Evolutionary conservation across 2,113 vertebrate species (phyloP).

Genomic region (Cottus gobio): DNA sequence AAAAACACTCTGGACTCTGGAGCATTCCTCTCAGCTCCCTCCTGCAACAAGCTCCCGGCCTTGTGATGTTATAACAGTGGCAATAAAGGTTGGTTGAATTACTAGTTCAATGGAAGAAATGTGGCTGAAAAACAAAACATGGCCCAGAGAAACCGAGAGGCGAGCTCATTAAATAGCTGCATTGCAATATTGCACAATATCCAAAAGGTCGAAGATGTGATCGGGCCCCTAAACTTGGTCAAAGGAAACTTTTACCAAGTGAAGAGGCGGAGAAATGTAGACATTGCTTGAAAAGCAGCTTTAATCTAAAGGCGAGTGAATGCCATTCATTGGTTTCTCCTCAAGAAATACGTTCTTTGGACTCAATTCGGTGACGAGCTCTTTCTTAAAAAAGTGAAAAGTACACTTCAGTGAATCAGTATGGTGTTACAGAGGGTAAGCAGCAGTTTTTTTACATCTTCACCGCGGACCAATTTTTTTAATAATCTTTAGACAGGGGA

Average conservation of each 20-base stretch:
- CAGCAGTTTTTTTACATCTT: constrained; percentile 29
- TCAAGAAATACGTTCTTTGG: background rate
- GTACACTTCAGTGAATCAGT: too few species aligned
- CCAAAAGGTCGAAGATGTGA: background rate
- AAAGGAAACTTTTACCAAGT: background rate
- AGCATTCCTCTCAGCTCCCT: background rate
- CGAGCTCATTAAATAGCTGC: background rate
- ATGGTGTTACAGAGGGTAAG: too few species aligned
- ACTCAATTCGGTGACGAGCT: background rate
- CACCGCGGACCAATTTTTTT: background rate
- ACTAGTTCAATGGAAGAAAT: background rate
- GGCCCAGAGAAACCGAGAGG: background rate
- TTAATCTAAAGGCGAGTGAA: background rate
- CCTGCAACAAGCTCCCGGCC: background rate
- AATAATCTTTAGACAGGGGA: background rate
- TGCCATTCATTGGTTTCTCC: background rate
- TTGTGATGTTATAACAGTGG: background rate
- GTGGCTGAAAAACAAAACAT: background rate
- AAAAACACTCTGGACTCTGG: constrained; percentile 13
- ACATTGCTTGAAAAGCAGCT: background rate
- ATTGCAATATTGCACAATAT: background rate
- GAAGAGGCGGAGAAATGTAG: background rate
- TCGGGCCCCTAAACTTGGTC: background rate
- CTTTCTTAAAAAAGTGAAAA: constrained; percentile 7
- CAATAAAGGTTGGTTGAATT: background rate